phyloP scores from a whole-genome alignment of 2,888 invertebrate genomes.

The Glaucopsyche alexis region DNA sequence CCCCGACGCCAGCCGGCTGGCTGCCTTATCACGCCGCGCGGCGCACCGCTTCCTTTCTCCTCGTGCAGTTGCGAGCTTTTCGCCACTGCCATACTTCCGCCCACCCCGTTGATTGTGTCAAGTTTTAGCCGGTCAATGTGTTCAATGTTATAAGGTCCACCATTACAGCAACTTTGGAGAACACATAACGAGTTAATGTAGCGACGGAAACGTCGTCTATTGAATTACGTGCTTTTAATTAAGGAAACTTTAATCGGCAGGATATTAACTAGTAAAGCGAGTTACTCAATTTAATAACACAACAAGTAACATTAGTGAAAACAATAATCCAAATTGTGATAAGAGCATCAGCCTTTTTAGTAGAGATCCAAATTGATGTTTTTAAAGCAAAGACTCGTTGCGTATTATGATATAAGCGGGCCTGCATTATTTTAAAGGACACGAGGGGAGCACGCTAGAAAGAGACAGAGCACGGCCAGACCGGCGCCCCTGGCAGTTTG shows the following conservation, averaged over 20 bases:
- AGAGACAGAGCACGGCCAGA: constrained; percentile 52
- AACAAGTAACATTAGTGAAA: background rate
- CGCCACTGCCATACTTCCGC: constrained; percentile 78
- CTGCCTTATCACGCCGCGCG: constrained; percentile 75
- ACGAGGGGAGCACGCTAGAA: constrained; percentile 37
- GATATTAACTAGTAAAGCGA: background rate
- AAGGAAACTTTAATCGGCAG: background rate
- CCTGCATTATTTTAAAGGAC: constrained; percentile 20
- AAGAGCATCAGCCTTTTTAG: background rate
- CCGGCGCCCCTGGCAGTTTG: constrained; percentile 53
- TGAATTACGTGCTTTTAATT: constrained; percentile 7
- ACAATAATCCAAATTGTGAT: background rate
- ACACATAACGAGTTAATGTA: constrained; percentile 19
- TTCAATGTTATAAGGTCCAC: constrained; percentile 39
- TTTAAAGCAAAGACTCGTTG: background rate
- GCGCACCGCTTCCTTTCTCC: constrained; percentile 78
- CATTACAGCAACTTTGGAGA: constrained; percentile 5
- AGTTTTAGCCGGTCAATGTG: constrained; percentile 67
- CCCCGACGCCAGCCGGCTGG: constrained; percentile 67
- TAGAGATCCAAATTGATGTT: background rate
- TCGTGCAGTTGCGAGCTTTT: constrained; percentile 78
- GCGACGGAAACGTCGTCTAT: constrained; percentile 15
- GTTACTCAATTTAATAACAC: background rate
- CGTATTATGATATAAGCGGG: background rate
- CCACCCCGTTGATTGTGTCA: constrained; percentile 68